Evolutionary conservation across 2,888 invertebrate species (phyloP).

Genomic region (Eupithecia tripunctaria): DNA sequence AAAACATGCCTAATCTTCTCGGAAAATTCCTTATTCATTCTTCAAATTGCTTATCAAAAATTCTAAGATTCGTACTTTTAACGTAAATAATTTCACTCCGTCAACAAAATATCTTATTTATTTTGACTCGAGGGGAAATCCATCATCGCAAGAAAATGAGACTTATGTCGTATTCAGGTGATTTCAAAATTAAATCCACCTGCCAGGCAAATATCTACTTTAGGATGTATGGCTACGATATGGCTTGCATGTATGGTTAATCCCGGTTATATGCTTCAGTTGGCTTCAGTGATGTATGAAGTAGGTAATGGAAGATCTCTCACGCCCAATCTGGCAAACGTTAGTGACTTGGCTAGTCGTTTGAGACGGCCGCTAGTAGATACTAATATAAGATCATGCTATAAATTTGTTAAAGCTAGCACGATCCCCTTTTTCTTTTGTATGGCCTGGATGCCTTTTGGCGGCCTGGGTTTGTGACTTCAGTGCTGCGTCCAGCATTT

Average conservation of each 20-base stretch:
- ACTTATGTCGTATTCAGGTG: slow-evolving; percentile 15
- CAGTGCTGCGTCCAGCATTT: too few species aligned
- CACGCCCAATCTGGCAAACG: background rate
- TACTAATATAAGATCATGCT: too few species aligned
- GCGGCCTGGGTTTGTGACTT: too few species aligned
- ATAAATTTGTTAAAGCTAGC: too few species aligned
- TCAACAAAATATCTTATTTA: slow-evolving; percentile 27
- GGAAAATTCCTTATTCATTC: slow-evolving; percentile 6
- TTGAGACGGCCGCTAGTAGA: background rate
- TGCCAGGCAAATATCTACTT: slow-evolving; percentile 12
- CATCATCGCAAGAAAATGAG: slow-evolving; percentile 19
- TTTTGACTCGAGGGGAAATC: slow-evolving; percentile 21
- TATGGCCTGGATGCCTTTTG: too few species aligned
- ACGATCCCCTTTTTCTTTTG: too few species aligned
- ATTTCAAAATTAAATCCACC: slow-evolving; percentile 19
- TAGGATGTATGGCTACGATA: background rate
- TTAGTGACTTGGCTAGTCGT: background rate
- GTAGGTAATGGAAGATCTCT: background rate
- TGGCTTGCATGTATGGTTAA: background rate
- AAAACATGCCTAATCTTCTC: background rate
- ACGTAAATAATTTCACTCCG: slow-evolving; percentile 15
- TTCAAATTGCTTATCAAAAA: slow-evolving; percentile 18
- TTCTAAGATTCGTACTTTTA: slow-evolving; percentile 18
- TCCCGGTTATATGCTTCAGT: background rate
- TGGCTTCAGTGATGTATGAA: background rate